Evolutionary conservation across 2,888 invertebrate genomes (phyloP), one percentile per base, ranked within the genome.

Genomic region (Marasmarcha lunaedactyla): DNA sequence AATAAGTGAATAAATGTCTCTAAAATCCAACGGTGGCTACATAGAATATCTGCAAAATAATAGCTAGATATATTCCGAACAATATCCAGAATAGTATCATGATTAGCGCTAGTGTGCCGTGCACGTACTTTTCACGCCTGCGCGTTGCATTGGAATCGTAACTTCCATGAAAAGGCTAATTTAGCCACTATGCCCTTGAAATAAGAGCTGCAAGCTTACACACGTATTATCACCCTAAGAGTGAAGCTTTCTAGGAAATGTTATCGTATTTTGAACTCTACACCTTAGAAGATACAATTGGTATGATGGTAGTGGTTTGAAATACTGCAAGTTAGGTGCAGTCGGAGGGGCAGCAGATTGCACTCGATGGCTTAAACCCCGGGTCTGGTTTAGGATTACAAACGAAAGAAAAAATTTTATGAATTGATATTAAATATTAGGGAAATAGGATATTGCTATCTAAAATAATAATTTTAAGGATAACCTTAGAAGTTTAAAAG

Each of bases 51-150:
- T 3, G 7, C 20, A 20, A 20, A 20, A 7, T 5, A 20, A 5
- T 5, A 3, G 20, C 7, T 3, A 20, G 20, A 20, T 7, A 20
- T 20, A 20, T 20, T 7, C 7, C 20, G 20, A 20, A 20, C 20
- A 20, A 20, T 20, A 20, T 7, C 30, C 6, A 30, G 30, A 55
- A 59, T 69, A 55, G 54, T 54, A 51, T 58, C 62, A 56, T 70
- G 64, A 66, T 73, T 70, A 73, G 65, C 78, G 74, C 76, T 73
- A 72, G 67, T 69, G 69, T 68, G 78, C 72, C 73, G 73, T 76
- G 61, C 60, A 54, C 54, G 57, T 52, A 57, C 61, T 64, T 74
- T 69, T 71, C 73, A 79, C 84, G 84, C 56, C 73, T 77, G 79
- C 79, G 79, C 73, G 55, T 51, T 66, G 55, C 61, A 61, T 57